Base-by-base conservation (phyloP, 2,888 invertebrate genomes). In the Lymantria monacha region DNA sequence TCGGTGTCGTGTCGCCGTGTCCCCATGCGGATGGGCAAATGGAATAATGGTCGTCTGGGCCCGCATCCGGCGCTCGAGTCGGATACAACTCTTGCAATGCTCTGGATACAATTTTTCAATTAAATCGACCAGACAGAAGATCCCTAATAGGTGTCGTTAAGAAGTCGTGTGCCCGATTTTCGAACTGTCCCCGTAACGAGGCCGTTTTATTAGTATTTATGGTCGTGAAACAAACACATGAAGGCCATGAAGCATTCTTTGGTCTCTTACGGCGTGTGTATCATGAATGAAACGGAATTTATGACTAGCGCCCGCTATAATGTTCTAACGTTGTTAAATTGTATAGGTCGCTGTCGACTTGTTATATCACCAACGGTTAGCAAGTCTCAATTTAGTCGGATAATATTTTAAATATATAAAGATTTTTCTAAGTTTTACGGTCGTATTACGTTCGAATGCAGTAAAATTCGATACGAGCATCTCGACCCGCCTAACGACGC, bases 121-220 rank as follows among this genome's bases (percentile, higher is more conserved):
- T 91, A 90, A 87, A 88, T 81, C 83, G 81, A 84, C 87, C 88
- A 88, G 90, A 90, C 90, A 86, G 81, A 88, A 87, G 87, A 88
- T 87, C 87, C 87, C 85, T 90, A 91, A 90, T 91, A 89, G 90
- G 90, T 90, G 89, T 88, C 87, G 89, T 90, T 90, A 90, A 90
- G 88, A 83, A 89, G 88, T 85, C 88, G 86, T 88, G 89, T 88
- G 89, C 89, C 87, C 86, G 90, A 90, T 90, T 89, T 89, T 90
- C 86, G 87, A 88, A 83, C 80, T 83, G 87, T 85, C 87, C 83
- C 82, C 76, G 84, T 87, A 88, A 89, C 89, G 87, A 89, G 89
- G 81, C 72, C 82, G 74, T 83, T 90, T 90, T 90, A 89, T 89
- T 89, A 83, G 88, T 88, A 89, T 89, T 90, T 90, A 89, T 89